phyloP scores from a whole-genome alignment of 1,140 invertebrate genomes.

The Drosophila mojavensis region DNA sequence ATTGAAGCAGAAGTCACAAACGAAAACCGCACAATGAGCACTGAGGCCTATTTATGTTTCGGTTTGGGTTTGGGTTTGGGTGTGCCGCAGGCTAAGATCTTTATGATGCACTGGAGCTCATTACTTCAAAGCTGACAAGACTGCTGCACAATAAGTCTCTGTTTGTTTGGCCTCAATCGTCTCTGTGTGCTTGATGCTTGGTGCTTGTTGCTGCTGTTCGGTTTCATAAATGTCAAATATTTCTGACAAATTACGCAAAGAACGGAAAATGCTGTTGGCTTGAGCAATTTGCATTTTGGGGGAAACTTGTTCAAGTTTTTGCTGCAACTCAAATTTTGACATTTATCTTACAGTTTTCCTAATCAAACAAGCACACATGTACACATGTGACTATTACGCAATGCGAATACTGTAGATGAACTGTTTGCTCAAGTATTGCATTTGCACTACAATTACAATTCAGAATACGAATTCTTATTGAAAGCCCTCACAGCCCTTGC shows the following conservation, averaged over 20 bases:
- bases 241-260: conserved; percentile 69
- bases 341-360: conserved; percentile 63
- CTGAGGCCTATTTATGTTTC: not conserved
- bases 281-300: conserved; percentile 58
- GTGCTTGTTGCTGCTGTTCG: conserved; percentile 2
- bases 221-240: conserved; percentile 63
- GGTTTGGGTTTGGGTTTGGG: not conserved
- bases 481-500: not conserved
- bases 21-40: not conserved
- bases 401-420: conserved; percentile 55
- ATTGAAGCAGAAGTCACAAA: conserved; percentile 2
- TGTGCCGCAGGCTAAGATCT: not conserved
- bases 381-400: conserved; percentile 26
- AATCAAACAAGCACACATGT: conserved; percentile 37
- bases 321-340: conserved; percentile 36
- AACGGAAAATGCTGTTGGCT: conserved; percentile 16
- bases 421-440: conserved; percentile 24
- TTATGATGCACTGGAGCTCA: conserved; percentile 1
- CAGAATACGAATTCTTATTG: not conserved
- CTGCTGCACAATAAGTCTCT: conserved; percentile 12
- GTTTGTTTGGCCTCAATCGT: conserved; percentile 34
- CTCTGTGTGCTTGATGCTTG: not conserved
- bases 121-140: conserved; percentile 21
- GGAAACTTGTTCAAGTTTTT: conserved; percentile 37
- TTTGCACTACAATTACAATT: not conserved